Percentiles rank a stretch among this genome's conserved stretches.
Conservation (phyloP, 2,797 vertebrate species). For the Gymnothorax javanicus region DNA sequence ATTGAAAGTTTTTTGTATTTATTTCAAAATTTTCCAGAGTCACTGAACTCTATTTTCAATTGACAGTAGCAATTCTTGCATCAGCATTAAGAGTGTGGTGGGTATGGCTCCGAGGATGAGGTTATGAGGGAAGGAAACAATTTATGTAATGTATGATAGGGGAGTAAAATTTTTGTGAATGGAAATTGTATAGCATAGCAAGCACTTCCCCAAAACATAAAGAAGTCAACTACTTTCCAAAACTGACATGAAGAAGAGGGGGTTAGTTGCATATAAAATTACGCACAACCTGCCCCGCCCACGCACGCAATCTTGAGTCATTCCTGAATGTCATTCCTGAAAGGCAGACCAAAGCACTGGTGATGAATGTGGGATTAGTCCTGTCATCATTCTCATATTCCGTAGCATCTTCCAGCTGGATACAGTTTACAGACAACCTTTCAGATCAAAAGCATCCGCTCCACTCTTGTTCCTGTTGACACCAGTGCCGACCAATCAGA, state of each 20-base stretch:
- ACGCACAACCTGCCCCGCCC: not conserved
- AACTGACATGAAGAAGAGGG: not conserved
- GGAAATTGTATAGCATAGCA: not conserved
- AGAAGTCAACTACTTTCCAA: not conserved
- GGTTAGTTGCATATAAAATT: not conserved
- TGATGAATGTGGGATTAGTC: not conserved
- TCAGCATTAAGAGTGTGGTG: too few relatives aligned
- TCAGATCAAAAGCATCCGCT: not conserved
- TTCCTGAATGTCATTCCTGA: not conserved
- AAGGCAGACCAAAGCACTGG: not conserved
- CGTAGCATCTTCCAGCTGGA: conserved; percentile 10
- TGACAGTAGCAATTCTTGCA: too few relatives aligned
- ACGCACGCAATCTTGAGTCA: conserved; percentile 9
- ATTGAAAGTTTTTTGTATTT: too few relatives aligned
- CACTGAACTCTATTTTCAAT: too few relatives aligned
- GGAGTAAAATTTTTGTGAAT: not conserved
- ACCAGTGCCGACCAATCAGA: not conserved
- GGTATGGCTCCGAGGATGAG: not conserved
- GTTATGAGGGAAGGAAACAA: not conserved
- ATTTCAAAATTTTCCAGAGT: too few relatives aligned
- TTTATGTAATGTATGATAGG: not conserved
- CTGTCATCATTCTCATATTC: not conserved
- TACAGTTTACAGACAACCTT: not conserved
- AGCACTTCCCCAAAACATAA: not conserved
- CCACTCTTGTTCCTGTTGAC: not conserved